A percentile compares a stretch with the other conserved stretches of the same genome.
phyloP scores from a whole-genome alignment of 2,113 vertebrate genomes.

The Rhabdomys dilectus region DNA sequence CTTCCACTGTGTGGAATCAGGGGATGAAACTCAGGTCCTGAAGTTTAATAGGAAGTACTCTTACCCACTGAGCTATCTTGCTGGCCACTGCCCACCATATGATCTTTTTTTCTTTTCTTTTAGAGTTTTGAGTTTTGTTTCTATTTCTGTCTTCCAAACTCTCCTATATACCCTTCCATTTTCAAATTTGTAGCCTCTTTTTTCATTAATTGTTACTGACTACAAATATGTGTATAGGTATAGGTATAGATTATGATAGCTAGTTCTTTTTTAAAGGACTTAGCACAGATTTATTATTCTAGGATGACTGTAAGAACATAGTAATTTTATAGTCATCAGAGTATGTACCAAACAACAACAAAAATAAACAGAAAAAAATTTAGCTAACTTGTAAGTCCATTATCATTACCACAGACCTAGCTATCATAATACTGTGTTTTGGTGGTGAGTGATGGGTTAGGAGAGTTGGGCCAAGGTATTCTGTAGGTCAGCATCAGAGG shows the following conservation, averaged over 20 bases:
- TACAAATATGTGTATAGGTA: neutral
- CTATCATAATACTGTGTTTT: neutral
- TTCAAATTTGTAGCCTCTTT: neutral
- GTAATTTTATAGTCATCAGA: neutral
- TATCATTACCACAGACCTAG: neutral
- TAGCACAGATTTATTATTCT: neutral
- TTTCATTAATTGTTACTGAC: neutral
- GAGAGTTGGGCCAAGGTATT: neutral
- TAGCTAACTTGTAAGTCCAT: neutral
- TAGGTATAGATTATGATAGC: neutral
- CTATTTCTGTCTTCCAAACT: neutral
- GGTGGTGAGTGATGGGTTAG: neutral
- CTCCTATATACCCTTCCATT: neutral
- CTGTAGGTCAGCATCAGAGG: neutral
- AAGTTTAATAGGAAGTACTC: neutral
- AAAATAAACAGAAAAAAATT: neutral
- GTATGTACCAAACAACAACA: rapidly evolving
- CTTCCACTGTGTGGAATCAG: neutral
- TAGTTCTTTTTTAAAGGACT: too few relatives aligned
- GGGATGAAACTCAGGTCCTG: neutral
- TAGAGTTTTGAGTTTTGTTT: neutral
- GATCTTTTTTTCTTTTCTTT: neutral
- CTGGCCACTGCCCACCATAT: neutral
- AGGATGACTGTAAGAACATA: neutral
- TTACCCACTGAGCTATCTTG: neutral